phyloP scores from a whole-genome alignment of 2,888 invertebrate genomes.

The Malthinus flaveolus region DNA sequence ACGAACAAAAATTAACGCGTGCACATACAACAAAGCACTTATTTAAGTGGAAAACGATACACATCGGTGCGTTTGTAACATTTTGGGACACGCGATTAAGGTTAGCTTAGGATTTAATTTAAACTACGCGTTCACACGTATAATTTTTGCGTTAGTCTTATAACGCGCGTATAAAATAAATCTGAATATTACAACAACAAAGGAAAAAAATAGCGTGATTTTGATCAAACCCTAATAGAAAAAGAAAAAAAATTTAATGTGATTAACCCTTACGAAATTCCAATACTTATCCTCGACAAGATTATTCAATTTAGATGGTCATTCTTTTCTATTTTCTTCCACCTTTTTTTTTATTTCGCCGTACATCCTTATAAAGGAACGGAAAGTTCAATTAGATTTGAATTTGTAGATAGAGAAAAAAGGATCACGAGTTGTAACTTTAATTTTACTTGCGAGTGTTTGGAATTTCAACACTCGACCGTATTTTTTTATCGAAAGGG shows the following conservation, averaged over 20 bases:
- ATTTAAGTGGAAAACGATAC: slow-evolving; percentile 19
- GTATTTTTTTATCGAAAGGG: no score
- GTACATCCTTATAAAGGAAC: no score
- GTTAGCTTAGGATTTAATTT: slow-evolving; percentile 12
- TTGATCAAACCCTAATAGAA: neutral
- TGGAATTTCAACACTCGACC: no score
- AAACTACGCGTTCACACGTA: slow-evolving; percentile 16
- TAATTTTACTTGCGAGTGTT: no score
- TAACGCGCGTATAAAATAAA: slow-evolving; percentile 2
- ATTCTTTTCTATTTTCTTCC: slow-evolving; percentile 7
- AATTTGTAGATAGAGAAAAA: no score
- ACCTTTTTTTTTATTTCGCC: neutral
- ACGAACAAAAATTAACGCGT: no score
- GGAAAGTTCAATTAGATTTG: no score
- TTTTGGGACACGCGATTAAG: slow-evolving; percentile 26
- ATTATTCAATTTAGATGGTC: slow-evolving; percentile 11
- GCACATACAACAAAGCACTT: slow-evolving; percentile 15
- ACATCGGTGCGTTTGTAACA: slow-evolving; percentile 14
- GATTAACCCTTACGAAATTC: neutral
- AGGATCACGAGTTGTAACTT: no score
- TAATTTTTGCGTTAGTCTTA: slow-evolving; percentile 17
- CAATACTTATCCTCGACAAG: neutral
- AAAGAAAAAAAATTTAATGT: neutral
- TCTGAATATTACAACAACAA: slow-evolving; percentile 3
- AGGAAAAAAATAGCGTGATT: neutral